Evolutionary conservation across 2,113 vertebrate species (phyloP).

Genomic region (Ammodytes dubius): DNA sequence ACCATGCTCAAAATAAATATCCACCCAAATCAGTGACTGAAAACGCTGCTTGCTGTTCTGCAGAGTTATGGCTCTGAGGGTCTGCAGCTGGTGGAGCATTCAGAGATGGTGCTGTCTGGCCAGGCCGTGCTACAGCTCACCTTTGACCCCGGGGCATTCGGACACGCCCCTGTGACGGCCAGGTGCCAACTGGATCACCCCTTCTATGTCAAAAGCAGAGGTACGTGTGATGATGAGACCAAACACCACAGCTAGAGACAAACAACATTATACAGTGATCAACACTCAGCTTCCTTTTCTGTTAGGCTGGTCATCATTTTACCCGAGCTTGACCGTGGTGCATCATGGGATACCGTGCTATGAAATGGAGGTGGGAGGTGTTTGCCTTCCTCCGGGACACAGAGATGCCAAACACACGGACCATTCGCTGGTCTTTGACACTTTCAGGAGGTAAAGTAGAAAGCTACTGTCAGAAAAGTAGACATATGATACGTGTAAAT

Average conservation of each 20-base stretch:
- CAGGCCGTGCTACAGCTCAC: conserved; percentile 95
- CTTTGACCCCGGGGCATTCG: conserved; percentile 95
- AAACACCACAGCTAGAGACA: background rate
- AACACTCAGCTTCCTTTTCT: background rate
- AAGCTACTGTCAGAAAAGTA: background rate
- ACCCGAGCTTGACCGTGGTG: conserved; percentile 98
- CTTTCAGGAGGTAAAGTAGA: conserved; percentile 92
- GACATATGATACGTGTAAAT: background rate
- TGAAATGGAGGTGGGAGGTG: conserved; percentile 94
- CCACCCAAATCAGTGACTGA: background rate
- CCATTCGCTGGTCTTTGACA: conserved; percentile 97
- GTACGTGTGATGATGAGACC: conserved; percentile 70
- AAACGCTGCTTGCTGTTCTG: background rate
- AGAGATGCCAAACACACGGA: conserved; percentile 97
- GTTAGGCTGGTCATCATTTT: conserved; percentile 97
- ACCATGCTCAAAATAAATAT: no score
- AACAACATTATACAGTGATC: fast-evolving
- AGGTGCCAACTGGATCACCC: conserved; percentile 95
- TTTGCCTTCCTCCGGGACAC: conserved; percentile 98
- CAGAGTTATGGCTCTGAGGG: conserved; percentile 95
- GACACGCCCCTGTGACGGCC: conserved; percentile 88
- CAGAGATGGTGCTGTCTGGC: conserved; percentile 91
- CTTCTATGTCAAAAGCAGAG: conserved; percentile 98
- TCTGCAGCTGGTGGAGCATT: conserved; percentile 91
- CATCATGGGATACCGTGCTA: conserved; percentile 98